These are phyloP conservation scores for Campylomormyrus tamandua DNA, from an alignment of 2,113 vertebrate species.

Conservation along the genomic window DNA sequence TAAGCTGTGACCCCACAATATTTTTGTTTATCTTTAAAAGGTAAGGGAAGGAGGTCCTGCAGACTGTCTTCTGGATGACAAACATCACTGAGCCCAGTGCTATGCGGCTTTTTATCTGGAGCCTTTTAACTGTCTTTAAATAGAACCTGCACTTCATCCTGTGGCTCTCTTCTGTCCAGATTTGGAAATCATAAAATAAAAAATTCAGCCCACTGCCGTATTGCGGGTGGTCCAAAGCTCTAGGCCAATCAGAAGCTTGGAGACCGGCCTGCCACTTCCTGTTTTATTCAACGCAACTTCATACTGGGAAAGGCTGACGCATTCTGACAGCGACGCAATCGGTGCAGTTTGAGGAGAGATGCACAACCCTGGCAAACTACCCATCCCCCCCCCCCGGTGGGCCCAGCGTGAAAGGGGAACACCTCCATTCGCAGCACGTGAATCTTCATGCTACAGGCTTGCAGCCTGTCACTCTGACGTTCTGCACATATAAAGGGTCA, in stretches of 20 bases:
- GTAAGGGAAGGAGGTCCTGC: not conserved
- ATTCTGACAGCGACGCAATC: not conserved
- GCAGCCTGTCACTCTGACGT: not conserved
- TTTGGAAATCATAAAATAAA: not conserved
- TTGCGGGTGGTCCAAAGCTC: not conserved
- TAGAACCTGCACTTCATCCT: not conserved
- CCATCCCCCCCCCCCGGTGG: no score
- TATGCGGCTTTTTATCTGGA: not conserved
- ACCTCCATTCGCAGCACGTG: not conserved
- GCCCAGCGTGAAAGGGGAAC: not conserved
- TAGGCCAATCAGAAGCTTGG: not conserved
- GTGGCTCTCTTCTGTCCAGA: not conserved
- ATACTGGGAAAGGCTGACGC: not conserved
- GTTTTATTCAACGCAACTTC: not conserved
- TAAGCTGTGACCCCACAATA: not conserved
- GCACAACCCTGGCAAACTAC: not conserved
- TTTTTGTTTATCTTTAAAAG: not conserved
- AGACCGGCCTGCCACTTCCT: conserved; percentile 3
- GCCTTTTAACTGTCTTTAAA: not conserved
- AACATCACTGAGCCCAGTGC: not conserved
- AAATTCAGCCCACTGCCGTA: not conserved
- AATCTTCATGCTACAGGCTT: not conserved
- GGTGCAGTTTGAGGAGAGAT: not conserved
- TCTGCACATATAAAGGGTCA: not conserved
- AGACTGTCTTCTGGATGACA: not conserved